A percentile compares a stretch with the other conserved stretches of the same genome.
Conservation (phyloP, 2,797 vertebrate genomes). For the Enteromius thamalakanensis region DNA sequence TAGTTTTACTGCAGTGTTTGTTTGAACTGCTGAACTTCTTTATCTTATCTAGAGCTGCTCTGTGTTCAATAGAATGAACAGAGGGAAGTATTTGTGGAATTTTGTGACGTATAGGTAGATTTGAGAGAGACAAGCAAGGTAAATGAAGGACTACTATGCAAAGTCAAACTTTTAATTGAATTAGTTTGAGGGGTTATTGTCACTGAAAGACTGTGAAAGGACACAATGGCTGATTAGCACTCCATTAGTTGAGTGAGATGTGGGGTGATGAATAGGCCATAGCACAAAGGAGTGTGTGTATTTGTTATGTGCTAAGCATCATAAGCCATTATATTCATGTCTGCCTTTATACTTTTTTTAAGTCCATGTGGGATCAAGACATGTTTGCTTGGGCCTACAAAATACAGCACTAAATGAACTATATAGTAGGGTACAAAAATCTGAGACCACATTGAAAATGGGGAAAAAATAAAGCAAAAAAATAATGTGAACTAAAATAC, state of each 20-base stretch:
- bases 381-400: background rate
- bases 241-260: background rate
- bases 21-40: slow-evolving; percentile 26
- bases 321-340: slow-evolving; percentile 49
- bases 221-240: slow-evolving; percentile 10
- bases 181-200: slow-evolving; percentile 1
- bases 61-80: background rate
- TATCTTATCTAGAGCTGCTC: slow-evolving; percentile 24
- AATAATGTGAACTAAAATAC: background rate
- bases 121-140: background rate
- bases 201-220: background rate
- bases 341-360: slow-evolving; percentile 53
- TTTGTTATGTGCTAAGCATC: slow-evolving; percentile 55
- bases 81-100: slow-evolving; percentile 18
- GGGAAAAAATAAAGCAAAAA: background rate
- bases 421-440: background rate
- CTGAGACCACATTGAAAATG: background rate
- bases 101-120: slow-evolving; percentile 3
- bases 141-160: background rate
- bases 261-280: slow-evolving; percentile 43
- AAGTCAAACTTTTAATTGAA: slow-evolving; percentile 25
- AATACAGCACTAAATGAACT: background rate
- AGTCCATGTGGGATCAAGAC: background rate
- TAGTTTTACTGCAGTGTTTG: slow-evolving; percentile 23
- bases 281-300: slow-evolving; percentile 45